phyloP scores from a whole-genome alignment of 1,140 invertebrate species.

The Drosophila subpulchrella region DNA sequence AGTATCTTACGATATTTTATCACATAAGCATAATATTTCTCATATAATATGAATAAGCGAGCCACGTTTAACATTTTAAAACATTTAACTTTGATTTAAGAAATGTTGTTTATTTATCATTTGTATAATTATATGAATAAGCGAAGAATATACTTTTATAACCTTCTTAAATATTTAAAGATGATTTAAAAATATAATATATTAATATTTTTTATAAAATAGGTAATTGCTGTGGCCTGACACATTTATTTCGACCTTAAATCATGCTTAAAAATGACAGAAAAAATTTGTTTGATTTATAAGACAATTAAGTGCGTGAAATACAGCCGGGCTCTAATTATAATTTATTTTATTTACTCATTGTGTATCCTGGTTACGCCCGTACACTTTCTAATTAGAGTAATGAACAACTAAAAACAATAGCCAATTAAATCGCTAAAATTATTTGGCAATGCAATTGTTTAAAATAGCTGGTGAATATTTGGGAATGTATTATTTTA shows the following conservation, averaged over 20 bases:
- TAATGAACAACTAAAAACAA: background rate
- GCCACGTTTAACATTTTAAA: too few relatives aligned
- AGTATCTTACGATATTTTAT: too few relatives aligned
- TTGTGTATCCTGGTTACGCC: background rate
- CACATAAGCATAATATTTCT: too few relatives aligned
- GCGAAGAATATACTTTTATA: too few relatives aligned
- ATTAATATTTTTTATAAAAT: too few relatives aligned
- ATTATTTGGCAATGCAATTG: background rate
- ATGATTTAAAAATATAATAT: too few relatives aligned
- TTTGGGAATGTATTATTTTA: background rate
- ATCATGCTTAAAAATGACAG: background rate
- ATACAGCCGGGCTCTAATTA: background rate
- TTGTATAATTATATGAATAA: too few relatives aligned
- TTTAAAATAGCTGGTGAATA: background rate
- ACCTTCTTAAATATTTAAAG: too few relatives aligned
- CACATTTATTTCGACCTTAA: background rate
- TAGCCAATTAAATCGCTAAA: background rate
- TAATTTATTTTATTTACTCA: background rate
- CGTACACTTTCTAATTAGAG: background rate
- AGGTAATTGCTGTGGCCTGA: background rate
- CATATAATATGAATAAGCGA: too few relatives aligned
- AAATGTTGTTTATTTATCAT: too few relatives aligned
- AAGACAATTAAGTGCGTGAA: background rate
- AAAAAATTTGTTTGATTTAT: constrained; percentile 1
- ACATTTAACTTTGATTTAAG: too few relatives aligned